These are phyloP conservation scores for Empidonax alnorum DNA, from an alignment of 2,113 vertebrate species.

Conservation along the genomic window DNA sequence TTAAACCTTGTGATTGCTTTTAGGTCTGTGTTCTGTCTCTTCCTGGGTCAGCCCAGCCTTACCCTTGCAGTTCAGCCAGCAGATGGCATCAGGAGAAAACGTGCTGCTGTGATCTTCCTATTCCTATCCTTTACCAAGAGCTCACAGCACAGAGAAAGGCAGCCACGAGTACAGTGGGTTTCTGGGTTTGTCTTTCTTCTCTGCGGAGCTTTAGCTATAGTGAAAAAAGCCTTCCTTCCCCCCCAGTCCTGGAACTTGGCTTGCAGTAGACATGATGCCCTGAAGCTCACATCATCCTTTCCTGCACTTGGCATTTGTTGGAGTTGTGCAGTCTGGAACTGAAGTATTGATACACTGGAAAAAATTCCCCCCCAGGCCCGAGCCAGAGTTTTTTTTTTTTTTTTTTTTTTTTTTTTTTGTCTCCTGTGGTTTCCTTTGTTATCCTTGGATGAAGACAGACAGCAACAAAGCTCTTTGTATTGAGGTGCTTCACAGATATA, in stretches of 20 bases:
- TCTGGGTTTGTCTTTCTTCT: background rate
- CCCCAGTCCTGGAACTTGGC: background rate
- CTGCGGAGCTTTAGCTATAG: background rate
- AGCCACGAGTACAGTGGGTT: accelerated
- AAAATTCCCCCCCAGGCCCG: background rate
- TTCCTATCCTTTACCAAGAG: background rate
- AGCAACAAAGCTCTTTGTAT: background rate
- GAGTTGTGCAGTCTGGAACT: background rate
- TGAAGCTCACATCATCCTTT: background rate
- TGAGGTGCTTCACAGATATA: accelerated
- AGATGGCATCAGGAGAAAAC: conserved; percentile 13
- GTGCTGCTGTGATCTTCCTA: accelerated
- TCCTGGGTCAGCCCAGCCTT: background rate
- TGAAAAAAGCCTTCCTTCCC: background rate
- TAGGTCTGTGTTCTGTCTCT: accelerated
- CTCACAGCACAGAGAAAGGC: accelerated
- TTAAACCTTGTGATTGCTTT: background rate
- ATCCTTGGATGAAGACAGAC: background rate
- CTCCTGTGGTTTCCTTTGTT: background rate
- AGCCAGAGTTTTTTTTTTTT: background rate
- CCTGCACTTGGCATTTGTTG: background rate
- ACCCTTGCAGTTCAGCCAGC: background rate
- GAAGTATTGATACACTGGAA: background rate
- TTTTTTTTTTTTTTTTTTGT: background rate
- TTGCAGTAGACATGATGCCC: background rate